Evolutionary conservation across 1,140 invertebrate genomes (phyloP).

Genomic region (Brachionus calyciflorus): DNA sequence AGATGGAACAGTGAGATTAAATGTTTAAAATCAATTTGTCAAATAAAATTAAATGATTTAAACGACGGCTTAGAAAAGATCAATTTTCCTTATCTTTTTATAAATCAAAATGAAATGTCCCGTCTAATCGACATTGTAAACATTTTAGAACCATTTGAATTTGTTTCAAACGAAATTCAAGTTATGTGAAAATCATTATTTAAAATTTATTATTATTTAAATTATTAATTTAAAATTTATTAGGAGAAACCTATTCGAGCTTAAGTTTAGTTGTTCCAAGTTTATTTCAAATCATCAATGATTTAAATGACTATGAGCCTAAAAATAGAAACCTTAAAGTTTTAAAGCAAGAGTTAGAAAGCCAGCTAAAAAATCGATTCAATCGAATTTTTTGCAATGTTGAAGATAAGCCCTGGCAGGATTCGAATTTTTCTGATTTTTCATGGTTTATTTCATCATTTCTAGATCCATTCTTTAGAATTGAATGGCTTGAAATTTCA

Average conservation of each 20-base stretch:
- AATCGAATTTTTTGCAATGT: not conserved
- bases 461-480: not conserved
- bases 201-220: no score
- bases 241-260: not conserved
- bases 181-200: no score
- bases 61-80: not conserved
- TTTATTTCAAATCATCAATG: no score
- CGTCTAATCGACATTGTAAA: not conserved
- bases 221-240: not conserved
- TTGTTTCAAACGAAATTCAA: conserved; percentile 9
- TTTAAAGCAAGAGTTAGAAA: not conserved
- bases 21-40: not conserved
- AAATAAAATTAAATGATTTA: conserved; percentile 7
- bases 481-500: not conserved
- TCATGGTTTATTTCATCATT: not conserved
- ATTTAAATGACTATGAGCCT: no score
- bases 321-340: no score
- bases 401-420: not conserved
- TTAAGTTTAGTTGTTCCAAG: no score
- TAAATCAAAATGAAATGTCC: not conserved
- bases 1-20: conserved; percentile 2
- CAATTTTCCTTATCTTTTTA: not conserved
- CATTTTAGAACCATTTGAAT: conserved; percentile 18
- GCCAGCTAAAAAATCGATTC: not conserved
- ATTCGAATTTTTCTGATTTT: not conserved